Percentiles rank a stretch among this genome's conserved stretches.
phyloP scores from a whole-genome alignment of 2,888 invertebrate species.

The Clusia tigrina region DNA sequence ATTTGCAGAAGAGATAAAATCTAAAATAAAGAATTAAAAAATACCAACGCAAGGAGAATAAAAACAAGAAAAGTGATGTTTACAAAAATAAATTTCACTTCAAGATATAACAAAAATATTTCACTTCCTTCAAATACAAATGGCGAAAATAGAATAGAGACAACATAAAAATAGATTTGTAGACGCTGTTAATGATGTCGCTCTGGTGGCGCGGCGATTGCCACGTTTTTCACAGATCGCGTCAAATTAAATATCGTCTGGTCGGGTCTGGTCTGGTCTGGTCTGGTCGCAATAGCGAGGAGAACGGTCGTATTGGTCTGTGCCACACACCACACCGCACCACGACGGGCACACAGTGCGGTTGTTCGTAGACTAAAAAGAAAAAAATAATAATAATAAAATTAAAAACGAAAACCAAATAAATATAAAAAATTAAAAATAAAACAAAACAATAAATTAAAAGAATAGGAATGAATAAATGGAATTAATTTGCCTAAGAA shows the following conservation, averaged over 20 bases:
- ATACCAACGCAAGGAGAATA: background rate
- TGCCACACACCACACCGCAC: slow-evolving; percentile 41
- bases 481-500: slow-evolving; percentile 1
- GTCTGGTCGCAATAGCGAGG: background rate
- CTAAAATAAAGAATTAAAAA: background rate
- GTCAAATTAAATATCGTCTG: slow-evolving; percentile 44
- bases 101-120: slow-evolving; percentile 4
- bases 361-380: too few species aligned
- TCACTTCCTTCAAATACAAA: slow-evolving; percentile 2
- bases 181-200: slow-evolving; percentile 36
- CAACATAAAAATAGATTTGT: slow-evolving; percentile 1
- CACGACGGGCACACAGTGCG: slow-evolving; percentile 35
- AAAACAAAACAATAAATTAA: too few species aligned
- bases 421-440: too few species aligned
- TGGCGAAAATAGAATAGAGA: slow-evolving; percentile 6
- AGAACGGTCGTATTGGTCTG: background rate
- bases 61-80: background rate
- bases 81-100: slow-evolving; percentile 1
- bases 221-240: slow-evolving; percentile 37
- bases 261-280: slow-evolving; percentile 2
- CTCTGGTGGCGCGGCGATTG: slow-evolving; percentile 40
- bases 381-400: too few species aligned
- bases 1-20: background rate
- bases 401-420: too few species aligned
- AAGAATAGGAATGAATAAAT: background rate